phyloP scores from a whole-genome alignment of 2,113 vertebrate species.

The Chiloscyllium plagiosum region DNA sequence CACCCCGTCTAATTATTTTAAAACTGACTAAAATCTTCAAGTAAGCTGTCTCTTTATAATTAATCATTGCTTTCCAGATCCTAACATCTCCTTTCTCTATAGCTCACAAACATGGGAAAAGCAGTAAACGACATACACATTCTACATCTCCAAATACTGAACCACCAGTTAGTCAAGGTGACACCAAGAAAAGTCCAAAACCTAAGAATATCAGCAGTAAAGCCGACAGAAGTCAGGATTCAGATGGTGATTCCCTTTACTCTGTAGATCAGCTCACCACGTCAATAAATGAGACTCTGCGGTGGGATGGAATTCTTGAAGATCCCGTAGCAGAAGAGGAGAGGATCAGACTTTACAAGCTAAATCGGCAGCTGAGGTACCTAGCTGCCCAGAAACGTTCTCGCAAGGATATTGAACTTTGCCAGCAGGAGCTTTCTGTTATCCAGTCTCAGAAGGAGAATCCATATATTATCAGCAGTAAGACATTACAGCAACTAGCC shows the following conservation, averaged over 20 bases:
- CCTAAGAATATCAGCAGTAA: constrained; percentile 12
- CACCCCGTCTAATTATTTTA: no score
- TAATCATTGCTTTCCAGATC: neutral
- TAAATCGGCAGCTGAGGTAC: constrained; percentile 69
- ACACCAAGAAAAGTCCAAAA: constrained; percentile 36
- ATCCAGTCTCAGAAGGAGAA: neutral
- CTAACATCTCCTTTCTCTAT: constrained; percentile 38
- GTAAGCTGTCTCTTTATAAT: neutral
- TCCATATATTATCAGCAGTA: fast-evolving
- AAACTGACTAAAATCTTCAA: neutral
- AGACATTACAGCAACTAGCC: fast-evolving
- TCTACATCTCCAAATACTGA: constrained; percentile 38
- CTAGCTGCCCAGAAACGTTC: constrained; percentile 54
- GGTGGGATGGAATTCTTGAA: constrained; percentile 71
- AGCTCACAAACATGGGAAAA: constrained; percentile 55
- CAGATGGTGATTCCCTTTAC: neutral
- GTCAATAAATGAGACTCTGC: constrained; percentile 60
- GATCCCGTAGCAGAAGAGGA: constrained; percentile 69
- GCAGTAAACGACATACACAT: constrained; percentile 40
- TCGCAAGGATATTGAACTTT: neutral
- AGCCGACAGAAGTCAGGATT: constrained; percentile 39
- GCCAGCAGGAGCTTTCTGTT: neutral
- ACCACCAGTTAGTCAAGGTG: constrained; percentile 40
- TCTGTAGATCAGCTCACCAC: constrained; percentile 41
- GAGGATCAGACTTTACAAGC: constrained; percentile 62